These are phyloP conservation scores for Drosophila seguyi DNA, from an alignment of 1,140 invertebrate species.

Conservation along the genomic window DNA sequence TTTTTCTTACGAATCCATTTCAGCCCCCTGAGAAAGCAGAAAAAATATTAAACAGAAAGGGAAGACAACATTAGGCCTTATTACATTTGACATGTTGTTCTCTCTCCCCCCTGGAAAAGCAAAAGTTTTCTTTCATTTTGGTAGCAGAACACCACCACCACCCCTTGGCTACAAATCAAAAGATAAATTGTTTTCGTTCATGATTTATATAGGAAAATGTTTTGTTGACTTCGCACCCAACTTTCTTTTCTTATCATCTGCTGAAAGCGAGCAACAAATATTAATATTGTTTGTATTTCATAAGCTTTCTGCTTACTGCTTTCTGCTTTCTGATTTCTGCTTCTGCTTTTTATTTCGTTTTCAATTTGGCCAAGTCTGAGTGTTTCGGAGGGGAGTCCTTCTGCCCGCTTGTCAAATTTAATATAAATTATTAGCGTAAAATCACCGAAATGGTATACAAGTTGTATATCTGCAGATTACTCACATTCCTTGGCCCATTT, in stretches of 20 bases:
- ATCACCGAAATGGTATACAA: slow-evolving; percentile 18
- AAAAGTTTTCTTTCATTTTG: slow-evolving; percentile 58
- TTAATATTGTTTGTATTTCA: slow-evolving; percentile 78
- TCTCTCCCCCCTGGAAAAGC: slow-evolving; percentile 21
- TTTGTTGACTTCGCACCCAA: slow-evolving; percentile 55
- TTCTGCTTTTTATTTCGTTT: slow-evolving; percentile 68
- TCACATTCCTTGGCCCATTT: slow-evolving; percentile 40
- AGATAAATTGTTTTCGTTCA: slow-evolving; percentile 83
- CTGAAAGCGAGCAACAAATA: slow-evolving; percentile 71
- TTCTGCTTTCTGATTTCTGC: slow-evolving; percentile 44
- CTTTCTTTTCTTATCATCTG: slow-evolving; percentile 53
- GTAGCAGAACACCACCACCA: slow-evolving; percentile 5
- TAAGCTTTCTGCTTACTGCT: slow-evolving; percentile 29
- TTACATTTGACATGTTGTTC: slow-evolving; percentile 81
- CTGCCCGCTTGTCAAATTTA: slow-evolving; percentile 60
- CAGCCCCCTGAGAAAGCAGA: neutral
- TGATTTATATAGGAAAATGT: slow-evolving; percentile 80
- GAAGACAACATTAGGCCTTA: slow-evolving; percentile 67
- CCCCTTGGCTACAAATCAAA: slow-evolving; percentile 78
- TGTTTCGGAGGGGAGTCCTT: neutral
- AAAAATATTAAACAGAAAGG: slow-evolving; percentile 10
- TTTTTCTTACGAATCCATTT: slow-evolving; percentile 50
- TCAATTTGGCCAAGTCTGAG: slow-evolving; percentile 47
- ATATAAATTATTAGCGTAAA: slow-evolving; percentile 55
- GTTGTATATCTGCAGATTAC: slow-evolving; percentile 26